Evolutionary conservation across 2,888 invertebrate genomes (phyloP), one percentile per base, ranked within the genome.

Genomic region (Dolomedes plantarius): DNA sequence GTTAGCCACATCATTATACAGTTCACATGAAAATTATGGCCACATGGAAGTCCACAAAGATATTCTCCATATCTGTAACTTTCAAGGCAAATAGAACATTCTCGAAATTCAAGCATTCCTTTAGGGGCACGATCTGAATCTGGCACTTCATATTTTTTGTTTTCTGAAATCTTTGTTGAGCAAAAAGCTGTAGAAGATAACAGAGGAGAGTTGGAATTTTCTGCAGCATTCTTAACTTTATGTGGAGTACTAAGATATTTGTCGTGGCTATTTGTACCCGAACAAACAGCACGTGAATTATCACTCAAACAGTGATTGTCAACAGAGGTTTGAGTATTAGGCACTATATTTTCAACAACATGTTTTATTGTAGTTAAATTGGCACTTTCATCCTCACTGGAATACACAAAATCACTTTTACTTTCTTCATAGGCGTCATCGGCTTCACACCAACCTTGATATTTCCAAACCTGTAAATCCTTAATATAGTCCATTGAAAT

Each of bases 81-180:
- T 41, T 93, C 93, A 87, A 93, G 89, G 89, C 93, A 93, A 64
- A 93, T 92, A 69, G 92, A 92, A 90, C 93, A 93, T 78, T 92
- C 92, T 32, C 89, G 89, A 31, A 90, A 90, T 23, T 90, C 90
- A 28, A 92, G 88, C 89, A 91, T 91, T 1, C 91, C 91, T 9
- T 83, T 77, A 11, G 91, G 91, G 29, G 83, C 86, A 36, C 76
- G 64, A 27, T 78, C 39, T 11, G 23, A 28, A 27, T 87, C 74
- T 11, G 64, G 28, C 6, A 71, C 65, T 39, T 36, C 29, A 64
- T 2, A 27, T 6, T 31, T 41, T 28, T 64, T 2, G n/a, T 68
- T 75, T 9, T 64, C 56, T 9, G 71, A 41, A 19, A 83, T 28
- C 31, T 65, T 77, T 29, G 74, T 28, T 19, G 68, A 31, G 27